Percentiles rank a stretch among this genome's conserved stretches.
Evolutionary conservation across 2,797 vertebrate genomes (phyloP).

Genomic region (Protosalanx chinensis): DNA sequence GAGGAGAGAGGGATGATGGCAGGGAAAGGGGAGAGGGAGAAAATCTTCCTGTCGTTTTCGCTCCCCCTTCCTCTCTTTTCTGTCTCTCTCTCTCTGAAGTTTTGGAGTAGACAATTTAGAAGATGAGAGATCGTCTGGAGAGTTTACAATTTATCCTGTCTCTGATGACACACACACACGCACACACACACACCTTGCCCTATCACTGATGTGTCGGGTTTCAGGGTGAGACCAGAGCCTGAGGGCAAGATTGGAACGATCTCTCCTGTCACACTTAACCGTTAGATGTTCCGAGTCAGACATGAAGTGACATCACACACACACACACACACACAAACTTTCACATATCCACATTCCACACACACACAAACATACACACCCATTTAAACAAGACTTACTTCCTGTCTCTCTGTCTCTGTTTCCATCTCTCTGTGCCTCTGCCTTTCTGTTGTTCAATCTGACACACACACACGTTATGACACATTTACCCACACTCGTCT

Average conservation of each 20-base stretch:
- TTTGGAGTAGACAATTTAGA: slow-evolving; percentile 20
- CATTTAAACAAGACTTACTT: not conserved
- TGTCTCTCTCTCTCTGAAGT: slow-evolving; percentile 10
- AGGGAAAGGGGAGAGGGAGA: not conserved
- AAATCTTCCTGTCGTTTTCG: slow-evolving; percentile 11
- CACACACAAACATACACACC: slow-evolving; percentile 2
- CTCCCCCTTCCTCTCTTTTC: slow-evolving; percentile 9
- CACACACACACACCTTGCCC: not conserved
- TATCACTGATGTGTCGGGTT: not conserved
- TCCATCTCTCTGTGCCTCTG: not conserved
- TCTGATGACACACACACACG: slow-evolving; percentile 29
- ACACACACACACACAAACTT: not conserved
- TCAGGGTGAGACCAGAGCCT: not conserved
- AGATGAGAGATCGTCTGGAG: slow-evolving; percentile 29
- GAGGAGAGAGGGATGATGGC: not conserved
- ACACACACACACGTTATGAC: slow-evolving; percentile 8
- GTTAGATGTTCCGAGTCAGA: not conserved
- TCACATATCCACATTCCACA: too few species aligned
- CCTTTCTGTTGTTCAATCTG: not conserved
- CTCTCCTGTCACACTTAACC: not conserved
- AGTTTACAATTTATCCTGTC: slow-evolving; percentile 23
- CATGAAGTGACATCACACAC: not conserved
- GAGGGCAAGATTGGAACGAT: not conserved
- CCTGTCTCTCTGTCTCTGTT: not conserved
- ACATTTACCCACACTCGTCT: not conserved